phyloP scores from a whole-genome alignment of 2,888 invertebrate genomes.

The Meteorus cinctellus region DNA sequence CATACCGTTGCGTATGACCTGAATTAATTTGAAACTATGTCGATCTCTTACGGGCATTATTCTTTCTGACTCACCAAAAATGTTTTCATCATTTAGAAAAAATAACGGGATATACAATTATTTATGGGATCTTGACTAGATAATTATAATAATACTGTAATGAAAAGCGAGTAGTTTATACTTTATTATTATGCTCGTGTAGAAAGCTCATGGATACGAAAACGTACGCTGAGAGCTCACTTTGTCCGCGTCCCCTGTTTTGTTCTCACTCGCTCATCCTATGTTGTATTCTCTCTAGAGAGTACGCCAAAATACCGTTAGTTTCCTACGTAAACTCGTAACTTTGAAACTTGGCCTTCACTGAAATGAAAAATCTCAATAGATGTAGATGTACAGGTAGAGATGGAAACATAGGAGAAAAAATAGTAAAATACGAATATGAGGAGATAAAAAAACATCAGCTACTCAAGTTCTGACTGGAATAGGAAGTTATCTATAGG shows the following conservation, averaged over 20 bases:
- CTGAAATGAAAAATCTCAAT: conserved; percentile 32
- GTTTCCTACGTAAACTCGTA: conserved; percentile 28
- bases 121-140: background rate
- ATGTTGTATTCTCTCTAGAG: background rate
- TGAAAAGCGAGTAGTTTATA: conserved; percentile 7
- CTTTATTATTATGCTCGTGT: background rate
- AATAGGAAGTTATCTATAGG: background rate
- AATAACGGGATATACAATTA: background rate
- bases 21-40: background rate
- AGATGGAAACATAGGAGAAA: background rate
- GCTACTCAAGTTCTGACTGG: background rate
- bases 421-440: background rate
- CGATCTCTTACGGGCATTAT: background rate
- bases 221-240: background rate
- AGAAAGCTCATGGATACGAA: background rate
- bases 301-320: conserved; percentile 33
- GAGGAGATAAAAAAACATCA: background rate
- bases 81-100: background rate
- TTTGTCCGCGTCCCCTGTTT: background rate
- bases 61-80: background rate
- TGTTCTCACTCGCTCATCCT: background rate
- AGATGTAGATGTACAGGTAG: conserved; percentile 11
- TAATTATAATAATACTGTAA: conserved; percentile 14
- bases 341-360: conserved; percentile 39
- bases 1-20: background rate